Evolutionary conservation across 2,888 invertebrate species (phyloP).

Genomic region (Buathra laborator): DNA sequence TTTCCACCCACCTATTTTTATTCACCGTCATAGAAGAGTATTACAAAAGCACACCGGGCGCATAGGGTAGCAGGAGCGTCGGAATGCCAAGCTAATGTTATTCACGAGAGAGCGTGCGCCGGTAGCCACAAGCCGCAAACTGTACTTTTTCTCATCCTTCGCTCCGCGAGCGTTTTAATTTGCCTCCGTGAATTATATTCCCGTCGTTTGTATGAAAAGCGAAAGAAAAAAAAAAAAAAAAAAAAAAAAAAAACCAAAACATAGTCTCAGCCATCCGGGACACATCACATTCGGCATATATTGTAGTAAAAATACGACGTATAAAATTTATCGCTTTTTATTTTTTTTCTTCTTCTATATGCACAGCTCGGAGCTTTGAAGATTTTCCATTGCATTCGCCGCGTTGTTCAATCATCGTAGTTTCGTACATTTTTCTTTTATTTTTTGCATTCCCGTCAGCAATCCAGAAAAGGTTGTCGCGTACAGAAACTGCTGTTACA

Average conservation of each 20-base stretch:
- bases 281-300: too few species aligned
- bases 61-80: neutral
- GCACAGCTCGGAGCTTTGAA: neutral
- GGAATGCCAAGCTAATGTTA: constrained; percentile 25
- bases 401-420: neutral
- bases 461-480: constrained; percentile 17
- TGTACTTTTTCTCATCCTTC: constrained; percentile 22
- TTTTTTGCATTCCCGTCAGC: neutral
- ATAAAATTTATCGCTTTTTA: too few species aligned
- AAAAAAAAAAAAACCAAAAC: too few species aligned
- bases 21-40: constrained; percentile 15
- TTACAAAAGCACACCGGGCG: constrained; percentile 4
- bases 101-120: constrained; percentile 9
- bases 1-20: constrained; percentile 18
- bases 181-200: constrained; percentile 20
- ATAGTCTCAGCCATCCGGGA: too few species aligned
- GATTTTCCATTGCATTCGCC: neutral
- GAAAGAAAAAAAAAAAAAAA: too few species aligned
- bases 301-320: too few species aligned
- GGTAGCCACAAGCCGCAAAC: neutral
- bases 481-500: neutral
- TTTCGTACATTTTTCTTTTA: neutral
- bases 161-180: constrained; percentile 8
- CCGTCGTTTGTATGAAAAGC: neutral
- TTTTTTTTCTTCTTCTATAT: too few species aligned